Percentiles rank a stretch among this genome's conserved stretches.
Conservation (phyloP, 2,113 vertebrate genomes). For the Tachycineta bicolor region DNA sequence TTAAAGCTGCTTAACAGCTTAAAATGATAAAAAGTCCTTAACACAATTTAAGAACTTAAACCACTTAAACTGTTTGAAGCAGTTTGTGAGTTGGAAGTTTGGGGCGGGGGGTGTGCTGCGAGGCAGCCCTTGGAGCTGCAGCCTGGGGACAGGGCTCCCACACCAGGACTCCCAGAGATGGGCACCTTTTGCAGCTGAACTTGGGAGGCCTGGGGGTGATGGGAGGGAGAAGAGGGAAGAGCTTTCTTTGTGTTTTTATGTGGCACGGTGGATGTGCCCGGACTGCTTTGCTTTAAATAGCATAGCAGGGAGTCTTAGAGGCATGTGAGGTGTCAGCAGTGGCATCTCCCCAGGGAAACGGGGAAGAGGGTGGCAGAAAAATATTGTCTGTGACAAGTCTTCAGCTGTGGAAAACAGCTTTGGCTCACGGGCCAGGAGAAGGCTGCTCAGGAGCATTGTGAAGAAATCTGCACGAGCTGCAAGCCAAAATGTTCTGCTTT, state of each 20-base stretch:
- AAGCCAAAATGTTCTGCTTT: neutral
- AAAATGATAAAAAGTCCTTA: conserved; percentile 57
- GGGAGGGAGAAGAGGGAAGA: neutral
- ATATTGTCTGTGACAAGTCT: neutral
- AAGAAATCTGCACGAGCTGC: neutral
- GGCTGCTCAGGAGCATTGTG: neutral
- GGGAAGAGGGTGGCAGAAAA: neutral
- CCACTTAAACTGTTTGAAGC: conserved; percentile 38
- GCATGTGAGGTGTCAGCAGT: neutral
- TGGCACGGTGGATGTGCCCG: too few species aligned
- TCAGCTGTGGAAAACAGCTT: neutral
- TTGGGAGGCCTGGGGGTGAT: neutral
- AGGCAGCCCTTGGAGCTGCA: neutral
- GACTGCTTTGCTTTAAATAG: neutral
- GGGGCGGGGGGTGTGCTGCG: neutral
- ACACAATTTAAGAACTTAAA: conserved; percentile 60
- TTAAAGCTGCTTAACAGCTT: conserved; percentile 67
- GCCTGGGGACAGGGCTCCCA: neutral
- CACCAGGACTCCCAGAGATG: accelerated
- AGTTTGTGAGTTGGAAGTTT: neutral
- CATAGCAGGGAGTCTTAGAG: neutral
- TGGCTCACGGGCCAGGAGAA: neutral
- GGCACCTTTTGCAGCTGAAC: neutral
- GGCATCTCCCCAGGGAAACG: neutral
- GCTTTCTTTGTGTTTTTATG: neutral